Evolutionary conservation across 2,113 vertebrate genomes (phyloP).

Genomic region (Xiphias gladius): DNA sequence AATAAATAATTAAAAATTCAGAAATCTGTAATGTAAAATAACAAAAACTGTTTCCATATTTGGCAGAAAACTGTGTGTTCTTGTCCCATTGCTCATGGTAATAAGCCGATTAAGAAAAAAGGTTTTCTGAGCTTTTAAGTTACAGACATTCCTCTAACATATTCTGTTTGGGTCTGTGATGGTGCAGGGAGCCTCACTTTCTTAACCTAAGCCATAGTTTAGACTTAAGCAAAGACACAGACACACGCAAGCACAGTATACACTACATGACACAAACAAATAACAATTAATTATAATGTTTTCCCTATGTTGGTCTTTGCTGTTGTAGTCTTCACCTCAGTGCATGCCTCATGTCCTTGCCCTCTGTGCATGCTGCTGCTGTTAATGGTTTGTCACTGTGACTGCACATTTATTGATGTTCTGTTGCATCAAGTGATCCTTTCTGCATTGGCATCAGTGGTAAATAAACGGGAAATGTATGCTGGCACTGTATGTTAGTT

Average conservation of each 20-base stretch:
- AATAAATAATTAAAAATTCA: too few species aligned
- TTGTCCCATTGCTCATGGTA: not conserved
- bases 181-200: not conserved
- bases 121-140: not conserved
- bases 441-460: slow-evolving; percentile 9
- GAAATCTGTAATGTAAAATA: not conserved
- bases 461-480: not conserved
- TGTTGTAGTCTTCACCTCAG: slow-evolving; percentile 24
- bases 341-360: slow-evolving; percentile 38
- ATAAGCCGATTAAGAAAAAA: not conserved
- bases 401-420: slow-evolving; percentile 51
- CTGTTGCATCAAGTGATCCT: slow-evolving; percentile 27
- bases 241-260: slow-evolving; percentile 1
- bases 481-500: not conserved
- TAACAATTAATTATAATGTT: slow-evolving; percentile 18
- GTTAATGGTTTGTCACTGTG: slow-evolving; percentile 43
- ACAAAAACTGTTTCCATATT: too few species aligned
- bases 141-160: not conserved
- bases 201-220: not conserved
- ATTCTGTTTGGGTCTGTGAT: not conserved
- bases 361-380: slow-evolving; percentile 35
- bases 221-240: not conserved
- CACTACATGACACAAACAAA: not conserved
- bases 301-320: slow-evolving; percentile 50
- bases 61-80: too few species aligned